Evolutionary conservation across 2,888 invertebrate species (phyloP).

Genomic region (Stenchaetothrips biformis): DNA sequence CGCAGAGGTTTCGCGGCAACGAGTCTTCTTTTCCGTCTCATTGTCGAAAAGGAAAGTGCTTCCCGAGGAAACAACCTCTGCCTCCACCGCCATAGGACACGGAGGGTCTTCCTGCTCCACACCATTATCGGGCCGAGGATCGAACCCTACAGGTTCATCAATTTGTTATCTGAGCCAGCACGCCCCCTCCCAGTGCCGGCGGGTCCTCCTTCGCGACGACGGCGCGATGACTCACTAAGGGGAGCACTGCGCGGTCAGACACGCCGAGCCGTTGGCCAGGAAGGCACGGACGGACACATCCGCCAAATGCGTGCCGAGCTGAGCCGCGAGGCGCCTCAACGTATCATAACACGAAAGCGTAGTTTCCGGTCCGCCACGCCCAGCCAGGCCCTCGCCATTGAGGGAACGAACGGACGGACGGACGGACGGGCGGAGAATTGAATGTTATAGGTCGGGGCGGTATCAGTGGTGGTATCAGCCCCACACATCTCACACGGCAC

Average conservation of each 20-base stretch:
- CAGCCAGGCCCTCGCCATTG: neutral
- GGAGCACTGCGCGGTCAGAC: neutral
- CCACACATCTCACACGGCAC: neutral
- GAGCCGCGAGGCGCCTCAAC: neutral
- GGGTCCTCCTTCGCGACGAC: too few species aligned
- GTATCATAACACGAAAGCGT: conserved; percentile 24
- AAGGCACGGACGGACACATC: conserved; percentile 13
- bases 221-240: too few species aligned
- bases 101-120: too few species aligned
- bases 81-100: neutral
- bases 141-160: too few species aligned
- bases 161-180: too few species aligned
- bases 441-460: conserved; percentile 16
- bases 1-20: neutral
- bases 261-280: neutral
- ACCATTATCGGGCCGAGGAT: too few species aligned
- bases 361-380: conserved; percentile 12
- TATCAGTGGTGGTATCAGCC: neutral
- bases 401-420: neutral
- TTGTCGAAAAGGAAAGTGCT: neutral
- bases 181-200: too few species aligned
- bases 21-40: neutral
- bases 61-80: neutral
- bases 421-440: conserved; percentile 11
- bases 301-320: neutral